Base-by-base conservation (phyloP, 2,888 invertebrate genomes). In the Blera fallax region DNA sequence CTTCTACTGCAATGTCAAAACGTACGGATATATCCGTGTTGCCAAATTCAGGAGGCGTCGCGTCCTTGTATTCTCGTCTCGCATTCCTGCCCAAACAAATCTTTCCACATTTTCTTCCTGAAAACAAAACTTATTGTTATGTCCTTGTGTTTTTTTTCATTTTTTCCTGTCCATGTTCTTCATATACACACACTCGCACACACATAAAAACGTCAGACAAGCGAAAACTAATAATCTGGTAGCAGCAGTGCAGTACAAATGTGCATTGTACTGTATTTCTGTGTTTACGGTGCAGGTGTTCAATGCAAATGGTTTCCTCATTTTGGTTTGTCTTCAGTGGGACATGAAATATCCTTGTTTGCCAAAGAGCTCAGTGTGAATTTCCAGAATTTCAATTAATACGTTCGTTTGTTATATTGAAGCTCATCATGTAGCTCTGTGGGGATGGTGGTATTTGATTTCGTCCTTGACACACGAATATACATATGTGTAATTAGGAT, bases 211-310 rank as follows among this genome's bases (percentile, higher is more conserved):
- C 65, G 37, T 52, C 67, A 77, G 29, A 48, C 48, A 60, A 60
- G 40, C 37, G 58, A 60, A 77, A 69, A 77, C 60, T 62, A 77
- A 60, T 69, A 77, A 50, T 62, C 40, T 43, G 60, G 48, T 69
- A 24, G 18, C 76, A 77, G 37, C 67, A 76, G 67, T 52, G 67
- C 43, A 24, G 14, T 58, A 64, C 45, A 16, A 40, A 8, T 16
- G 6, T 70, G 45, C n/a, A 32, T n/a, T 43, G 40, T 32, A 5
- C n/a, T 8, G 37, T 4, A 6, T 14, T n/a, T 3, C n/a, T 37
- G 7, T 27, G 18, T 37, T 58, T 48, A 29, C 58, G 65, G 45
- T 67, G 67, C 77, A 77, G 77, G 69, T 77, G 69, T 77, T 77
- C 58, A 50, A 50, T 69, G 52, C 60, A 77, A 77, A 77, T 77